Base-by-base conservation (phyloP, 35 echinoderm and acorn worm genomes). In the Eucidaris tribuloides region DNA sequence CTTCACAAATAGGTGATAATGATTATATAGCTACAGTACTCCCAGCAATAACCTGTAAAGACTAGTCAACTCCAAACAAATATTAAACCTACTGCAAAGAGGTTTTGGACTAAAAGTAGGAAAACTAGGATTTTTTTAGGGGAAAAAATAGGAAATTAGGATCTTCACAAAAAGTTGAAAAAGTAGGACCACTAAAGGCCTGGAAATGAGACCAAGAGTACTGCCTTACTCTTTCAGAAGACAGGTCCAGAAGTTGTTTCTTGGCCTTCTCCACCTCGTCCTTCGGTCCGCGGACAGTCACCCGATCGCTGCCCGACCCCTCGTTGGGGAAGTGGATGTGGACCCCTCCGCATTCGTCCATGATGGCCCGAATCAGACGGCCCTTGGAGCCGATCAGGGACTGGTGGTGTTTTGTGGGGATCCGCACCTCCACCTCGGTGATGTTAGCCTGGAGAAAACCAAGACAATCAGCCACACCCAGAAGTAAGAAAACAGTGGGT, bases 391-490 rank as follows among this genome's bases (percentile, higher is more conserved):
- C 94, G 48, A 97, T 97, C 72, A 97, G 70, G 29, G 90, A 92
- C 68, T 97, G 94, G 68, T 97, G 94, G 29, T 81, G 70, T 54
- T 97, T 97, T 34, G 90, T 46, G 5, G 90, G 90, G 77, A 97
- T 97, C 50, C 40, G 88, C 20, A 97, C 90, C 57, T 92, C 94
- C 0, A 80, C 86, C 33, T 97, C 89, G 4, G 83, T 79, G 31
- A 97, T 92, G 61, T 97, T 97, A 30, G 86, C 90, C 94, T 97
- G n/a, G n/a, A n/a, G n/a, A n/a, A n/a, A n/a, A n/a, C n/a, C n/a
- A n/a, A n/a, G n/a, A n/a, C n/a, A n/a, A n/a, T n/a, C n/a, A n/a
- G n/a, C n/a, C n/a, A n/a, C n/a, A n/a, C n/a, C n/a, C n/a, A n/a
- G n/a, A n/a, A n/a, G n/a, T n/a, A n/a, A n/a, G n/a, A n/a, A n/a